Evolutionary conservation across 2,113 vertebrate genomes (phyloP).

Genomic region (Procavia capensis): DNA sequence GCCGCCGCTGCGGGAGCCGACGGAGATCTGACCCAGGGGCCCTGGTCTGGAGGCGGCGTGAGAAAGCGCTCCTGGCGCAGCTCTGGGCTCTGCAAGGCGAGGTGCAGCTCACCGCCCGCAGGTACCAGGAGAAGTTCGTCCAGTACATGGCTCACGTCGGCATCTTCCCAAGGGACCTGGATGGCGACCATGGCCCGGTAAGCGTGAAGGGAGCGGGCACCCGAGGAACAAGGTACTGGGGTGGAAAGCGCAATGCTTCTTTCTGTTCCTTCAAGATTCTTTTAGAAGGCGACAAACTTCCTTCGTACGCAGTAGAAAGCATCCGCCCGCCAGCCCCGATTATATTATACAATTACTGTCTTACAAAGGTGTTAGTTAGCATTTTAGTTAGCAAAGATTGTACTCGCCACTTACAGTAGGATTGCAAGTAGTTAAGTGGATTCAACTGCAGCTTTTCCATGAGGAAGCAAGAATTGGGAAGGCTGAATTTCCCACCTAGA

Average conservation of each 20-base stretch:
- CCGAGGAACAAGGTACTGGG: fast-evolving
- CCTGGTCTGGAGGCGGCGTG: slow-evolving; percentile 85
- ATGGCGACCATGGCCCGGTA: slow-evolving; percentile 84
- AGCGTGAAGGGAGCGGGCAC: slow-evolving; percentile 41
- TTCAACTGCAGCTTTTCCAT: neutral
- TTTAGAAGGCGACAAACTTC: neutral
- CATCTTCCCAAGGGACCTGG: slow-evolving; percentile 84
- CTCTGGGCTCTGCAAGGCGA: slow-evolving; percentile 84
- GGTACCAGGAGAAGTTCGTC: slow-evolving; percentile 86
- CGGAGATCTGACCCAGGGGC: slow-evolving; percentile 74
- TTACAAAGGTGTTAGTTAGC: neutral
- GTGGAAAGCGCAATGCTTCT: neutral
- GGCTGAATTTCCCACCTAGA: neutral
- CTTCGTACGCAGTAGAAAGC: neutral
- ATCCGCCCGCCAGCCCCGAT: no score
- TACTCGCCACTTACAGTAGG: fast-evolving
- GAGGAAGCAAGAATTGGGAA: neutral
- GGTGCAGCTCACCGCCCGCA: slow-evolving; percentile 84
- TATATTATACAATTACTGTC: neutral
- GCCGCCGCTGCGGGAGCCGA: slow-evolving; percentile 83
- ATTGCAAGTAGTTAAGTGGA: neutral
- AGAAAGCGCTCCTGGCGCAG: slow-evolving; percentile 86
- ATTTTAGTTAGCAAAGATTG: neutral
- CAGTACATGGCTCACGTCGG: slow-evolving; percentile 86
- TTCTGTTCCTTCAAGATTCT: neutral